Evolutionary conservation across 2,888 invertebrate species (phyloP).

Genomic region (Drosophila pseudotalamancana): DNA sequence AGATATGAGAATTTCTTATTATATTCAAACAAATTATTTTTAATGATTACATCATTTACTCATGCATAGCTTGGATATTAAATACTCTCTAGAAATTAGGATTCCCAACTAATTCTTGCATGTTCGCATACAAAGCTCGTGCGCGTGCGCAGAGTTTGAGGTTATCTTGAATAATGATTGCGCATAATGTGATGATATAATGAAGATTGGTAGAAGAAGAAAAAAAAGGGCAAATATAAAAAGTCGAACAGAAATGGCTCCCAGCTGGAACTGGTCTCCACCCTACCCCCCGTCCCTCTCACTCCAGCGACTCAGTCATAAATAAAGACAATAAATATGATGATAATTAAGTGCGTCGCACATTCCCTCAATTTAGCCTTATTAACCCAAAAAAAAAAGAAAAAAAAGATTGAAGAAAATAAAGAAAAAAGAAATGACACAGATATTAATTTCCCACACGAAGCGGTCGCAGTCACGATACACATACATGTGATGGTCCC

Average conservation of each 20-base stretch:
- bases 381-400: conserved; percentile 73
- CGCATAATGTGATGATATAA: conserved; percentile 48
- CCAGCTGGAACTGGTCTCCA: neutral
- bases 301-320: conserved; percentile 32
- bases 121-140: too few species aligned
- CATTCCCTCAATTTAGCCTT: conserved; percentile 79
- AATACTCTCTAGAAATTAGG: too few species aligned
- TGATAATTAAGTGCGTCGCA: conserved; percentile 80
- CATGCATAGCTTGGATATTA: too few species aligned
- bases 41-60: too few species aligned
- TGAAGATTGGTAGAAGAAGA: conserved; percentile 17
- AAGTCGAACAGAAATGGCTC: conserved; percentile 16
- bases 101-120: too few species aligned
- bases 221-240: conserved; percentile 8
- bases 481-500: conserved; percentile 28
- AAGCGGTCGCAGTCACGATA: conserved; percentile 48
- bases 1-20: too few species aligned
- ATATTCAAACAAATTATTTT: too few species aligned
- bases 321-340: conserved; percentile 80
- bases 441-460: conserved; percentile 76
- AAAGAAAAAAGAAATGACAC: conserved; percentile 63
- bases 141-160: too few species aligned
- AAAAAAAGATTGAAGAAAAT: neutral
- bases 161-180: conserved; percentile 56
- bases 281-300: neutral